Conservation (phyloP, 1,140 invertebrate species). For the Lerema accius region DNA sequence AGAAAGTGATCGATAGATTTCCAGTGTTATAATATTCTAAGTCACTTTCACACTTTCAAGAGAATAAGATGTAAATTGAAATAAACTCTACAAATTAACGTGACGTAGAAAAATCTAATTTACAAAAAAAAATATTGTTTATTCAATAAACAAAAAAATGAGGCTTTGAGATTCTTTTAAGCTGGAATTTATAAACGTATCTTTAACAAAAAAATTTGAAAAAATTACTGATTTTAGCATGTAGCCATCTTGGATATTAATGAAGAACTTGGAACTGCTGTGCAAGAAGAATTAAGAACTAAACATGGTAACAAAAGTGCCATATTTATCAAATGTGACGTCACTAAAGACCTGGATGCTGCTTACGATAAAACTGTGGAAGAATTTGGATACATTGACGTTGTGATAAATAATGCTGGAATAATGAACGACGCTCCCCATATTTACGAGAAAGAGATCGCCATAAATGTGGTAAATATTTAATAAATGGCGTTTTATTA, state of each 20-base stretch:
- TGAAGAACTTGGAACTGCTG: conserved; percentile 18
- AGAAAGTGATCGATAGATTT: no score
- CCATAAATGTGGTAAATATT: conserved; percentile 67
- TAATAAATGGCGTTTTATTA: no score
- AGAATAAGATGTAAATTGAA: no score
- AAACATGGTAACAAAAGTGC: conserved; percentile 52
- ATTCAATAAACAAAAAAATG: no score
- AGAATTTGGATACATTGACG: conserved; percentile 84
- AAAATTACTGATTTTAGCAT: conserved; percentile 46
- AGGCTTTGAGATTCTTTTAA: no score
- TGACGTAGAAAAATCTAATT: no score
- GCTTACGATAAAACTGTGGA: conserved; percentile 45
- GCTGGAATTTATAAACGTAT: no score
- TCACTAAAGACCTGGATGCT: conserved; percentile 47
- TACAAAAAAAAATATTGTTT: no score
- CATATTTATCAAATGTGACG: conserved; percentile 63
- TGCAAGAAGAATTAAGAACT: conserved; percentile 38
- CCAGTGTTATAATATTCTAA: no score
- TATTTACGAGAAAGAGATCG: conserved; percentile 60
- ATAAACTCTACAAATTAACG: no score
- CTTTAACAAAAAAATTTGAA: no score
- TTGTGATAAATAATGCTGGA: conserved; percentile 87
- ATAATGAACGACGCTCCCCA: conserved; percentile 63
- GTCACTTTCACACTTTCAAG: no score
- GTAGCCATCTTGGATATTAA: conserved; percentile 59